Base-by-base conservation (phyloP, 2,113 vertebrate genomes). In the Ageneiosus marmoratus region DNA sequence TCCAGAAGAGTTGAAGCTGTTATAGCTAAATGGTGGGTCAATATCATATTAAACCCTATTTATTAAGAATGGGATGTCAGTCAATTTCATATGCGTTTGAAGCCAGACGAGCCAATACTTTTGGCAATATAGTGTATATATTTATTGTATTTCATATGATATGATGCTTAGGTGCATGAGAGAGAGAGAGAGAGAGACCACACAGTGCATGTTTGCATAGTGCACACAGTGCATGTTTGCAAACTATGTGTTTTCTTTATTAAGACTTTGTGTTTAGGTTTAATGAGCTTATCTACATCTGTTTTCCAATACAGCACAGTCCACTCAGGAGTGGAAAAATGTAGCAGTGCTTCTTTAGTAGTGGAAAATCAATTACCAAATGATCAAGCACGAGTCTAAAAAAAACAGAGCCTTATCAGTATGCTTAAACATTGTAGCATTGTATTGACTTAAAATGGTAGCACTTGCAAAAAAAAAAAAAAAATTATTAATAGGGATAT, bases 401-500 rank as follows among this genome's bases (percentile, higher is more conserved):
- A 44, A 46, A 44, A n/a, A 5, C 18, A 46, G 8, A 69, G 22
- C 18, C 37, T 24, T 44, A 5, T 9, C 11, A 44, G 20, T 12
- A 44, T 22, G 8, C 18, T 37, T 29, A 63, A 15, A 63, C 16
- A 37, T 7, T 83, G 85, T 50, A 15, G 0, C 72, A 67, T 48
- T 73, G 65, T 41, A 76, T 74, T 83, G 75, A 29, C 69, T 81
- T 86, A 63, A 56, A 88, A 63, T 63, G 12, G 27, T 15, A 76
- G 41, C 77, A 65, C 76, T 58, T 63, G 29, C 46, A 74, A 50
- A 20, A 74, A 89, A 85, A 67, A 11, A 29, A 46, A 56, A 69
- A 63, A 63, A 85, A 77, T 79, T 85, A 89, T 89, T 87, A 81
- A 88, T 88, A 65, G 37, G 81, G 65, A 84, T 83, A 55, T 76